Evolutionary conservation across 2,113 vertebrate species (phyloP), one percentile per base, ranked within the genome.

Genomic region (Pygathrix nemaeus): DNA sequence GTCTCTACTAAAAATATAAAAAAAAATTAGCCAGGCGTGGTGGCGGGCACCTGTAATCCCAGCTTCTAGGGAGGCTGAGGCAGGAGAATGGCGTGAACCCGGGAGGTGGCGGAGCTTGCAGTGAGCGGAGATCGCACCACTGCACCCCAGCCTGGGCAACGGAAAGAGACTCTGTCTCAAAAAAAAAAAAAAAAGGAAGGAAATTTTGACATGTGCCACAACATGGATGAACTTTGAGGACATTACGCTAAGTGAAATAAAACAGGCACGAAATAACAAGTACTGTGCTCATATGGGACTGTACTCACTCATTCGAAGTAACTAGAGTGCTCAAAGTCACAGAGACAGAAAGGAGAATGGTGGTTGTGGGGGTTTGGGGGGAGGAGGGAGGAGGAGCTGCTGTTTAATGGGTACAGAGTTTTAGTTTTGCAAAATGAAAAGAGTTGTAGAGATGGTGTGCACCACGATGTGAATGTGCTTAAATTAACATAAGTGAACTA

Each of bases 71-170:
- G 48, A 50, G 13, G 3, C 48, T 50, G 48, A 50, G 13, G 48
- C 12, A 50, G 48, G 48, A 50, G 48, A 50, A 50, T 50, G 48
- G 48, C 3, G 48, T 50, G 48, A 50, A 50, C 48, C 48, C 13
- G 13, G 48, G 48, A 50, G 13, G 48, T 50, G 48, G 48, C 13
- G 3, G 48, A 50, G 48, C 48, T 50, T 50, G 48, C 48, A 50
- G 48, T 50, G 12, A 50, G 48, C 3, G 13, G 48, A 50, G 12
- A 50, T 50, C 0, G 48, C 13, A 3, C 48, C 48, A 50, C 12
- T 50, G 0, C 48, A 50, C 48, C 13, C 13, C 0, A 14, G 13
- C 48, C 48, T 50, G 12, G 48, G 48, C 13, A 3, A 50, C 3
- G 3, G 48, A 50, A 3, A 0, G 3, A 50, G 48, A 50, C 48